Evolutionary conservation across 2,113 vertebrate species (phyloP).

Genomic region (Salvelinus namaycush): DNA sequence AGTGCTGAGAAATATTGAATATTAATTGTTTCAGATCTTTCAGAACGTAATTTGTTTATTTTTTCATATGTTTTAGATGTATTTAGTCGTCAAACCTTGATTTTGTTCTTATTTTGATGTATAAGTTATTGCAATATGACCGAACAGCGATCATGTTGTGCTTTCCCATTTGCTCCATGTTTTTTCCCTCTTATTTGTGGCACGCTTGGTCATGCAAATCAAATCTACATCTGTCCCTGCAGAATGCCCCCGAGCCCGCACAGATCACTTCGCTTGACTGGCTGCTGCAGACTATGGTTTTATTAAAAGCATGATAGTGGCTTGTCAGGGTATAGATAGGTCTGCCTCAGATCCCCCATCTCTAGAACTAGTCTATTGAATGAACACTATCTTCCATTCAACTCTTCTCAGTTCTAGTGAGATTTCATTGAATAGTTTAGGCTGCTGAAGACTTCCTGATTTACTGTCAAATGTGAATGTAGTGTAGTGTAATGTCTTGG

Average conservation of each 20-base stretch:
- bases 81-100: too few relatives aligned
- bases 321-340: neutral
- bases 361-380: too few relatives aligned
- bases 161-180: neutral
- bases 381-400: too few relatives aligned
- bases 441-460: too few relatives aligned
- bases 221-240: constrained; percentile 43
- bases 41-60: too few relatives aligned
- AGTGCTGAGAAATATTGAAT: neutral
- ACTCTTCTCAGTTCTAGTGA: too few relatives aligned
- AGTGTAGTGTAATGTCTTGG: neutral
- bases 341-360: too few relatives aligned
- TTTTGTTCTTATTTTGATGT: too few relatives aligned
- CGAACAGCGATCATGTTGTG: too few relatives aligned
- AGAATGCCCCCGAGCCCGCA: neutral
- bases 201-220: constrained; percentile 37
- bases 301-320: constrained; percentile 43
- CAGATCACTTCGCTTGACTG: constrained; percentile 21
- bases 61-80: too few relatives aligned
- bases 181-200: neutral
- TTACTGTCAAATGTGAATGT: neutral
- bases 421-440: neutral
- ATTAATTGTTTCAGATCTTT: too few relatives aligned
- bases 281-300: constrained; percentile 31
- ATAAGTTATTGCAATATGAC: too few relatives aligned